These are phyloP conservation scores for Todiramphus saurophagus DNA, from an alignment of 2,113 vertebrate species.

Conservation along the genomic window DNA sequence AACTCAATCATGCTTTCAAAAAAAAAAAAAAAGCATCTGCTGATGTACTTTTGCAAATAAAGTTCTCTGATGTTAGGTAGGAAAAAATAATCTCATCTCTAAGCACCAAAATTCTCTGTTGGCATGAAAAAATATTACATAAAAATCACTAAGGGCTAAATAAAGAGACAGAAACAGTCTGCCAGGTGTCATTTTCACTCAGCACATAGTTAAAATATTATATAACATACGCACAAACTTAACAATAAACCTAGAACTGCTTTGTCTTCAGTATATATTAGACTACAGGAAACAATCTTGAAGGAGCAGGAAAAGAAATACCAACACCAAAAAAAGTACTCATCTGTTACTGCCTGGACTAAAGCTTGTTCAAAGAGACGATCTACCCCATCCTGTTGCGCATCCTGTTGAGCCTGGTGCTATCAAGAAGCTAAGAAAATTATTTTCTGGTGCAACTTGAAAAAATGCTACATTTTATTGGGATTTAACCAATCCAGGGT, in stretches of 20 bases:
- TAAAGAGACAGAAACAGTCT: background rate
- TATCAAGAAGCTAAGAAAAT: background rate
- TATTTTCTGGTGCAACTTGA: background rate
- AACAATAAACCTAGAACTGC: background rate
- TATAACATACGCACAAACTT: background rate
- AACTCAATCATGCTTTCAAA: background rate
- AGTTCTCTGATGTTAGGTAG: background rate
- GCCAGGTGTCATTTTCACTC: background rate
- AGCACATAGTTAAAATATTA: background rate
- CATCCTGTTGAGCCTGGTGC: background rate
- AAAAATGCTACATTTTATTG: background rate
- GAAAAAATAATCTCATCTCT: background rate
- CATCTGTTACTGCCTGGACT: background rate
- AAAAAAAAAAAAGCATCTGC: background rate
- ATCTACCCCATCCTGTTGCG: background rate
- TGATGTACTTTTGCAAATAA: background rate
- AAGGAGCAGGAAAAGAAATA: background rate
- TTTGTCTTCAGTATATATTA: background rate
- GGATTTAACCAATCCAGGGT: background rate
- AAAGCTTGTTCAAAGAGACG: background rate
- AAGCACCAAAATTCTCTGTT: background rate
- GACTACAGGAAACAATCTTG: background rate
- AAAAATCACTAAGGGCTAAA: background rate
- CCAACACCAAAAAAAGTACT: background rate
- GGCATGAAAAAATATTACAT: background rate